A percentile compares a stretch with the other conserved stretches of the same genome.
Conservation (phyloP, 2,888 invertebrate genomes). For the Marasmarcha lunaedactyla region DNA sequence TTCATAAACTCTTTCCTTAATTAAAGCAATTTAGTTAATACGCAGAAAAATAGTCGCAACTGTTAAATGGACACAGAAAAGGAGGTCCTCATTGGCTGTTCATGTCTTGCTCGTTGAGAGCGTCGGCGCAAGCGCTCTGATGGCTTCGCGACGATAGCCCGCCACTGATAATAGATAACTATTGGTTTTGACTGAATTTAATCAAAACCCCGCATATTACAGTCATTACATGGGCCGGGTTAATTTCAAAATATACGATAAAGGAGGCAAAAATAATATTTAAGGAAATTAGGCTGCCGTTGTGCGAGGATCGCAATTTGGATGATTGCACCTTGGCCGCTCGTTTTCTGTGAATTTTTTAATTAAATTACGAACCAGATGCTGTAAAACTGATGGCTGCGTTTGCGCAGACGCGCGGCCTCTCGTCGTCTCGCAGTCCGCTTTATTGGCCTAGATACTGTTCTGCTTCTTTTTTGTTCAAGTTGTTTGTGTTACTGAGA, state of each 20-base stretch:
- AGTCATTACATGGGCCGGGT: slow-evolving; percentile 49
- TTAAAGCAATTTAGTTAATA: slow-evolving; percentile 20
- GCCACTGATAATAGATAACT: slow-evolving; percentile 55
- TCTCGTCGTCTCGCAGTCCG: slow-evolving; percentile 7
- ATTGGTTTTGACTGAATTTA: slow-evolving; percentile 63
- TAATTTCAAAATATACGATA: slow-evolving; percentile 65
- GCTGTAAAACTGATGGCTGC: slow-evolving; percentile 42
- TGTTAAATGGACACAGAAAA: slow-evolving; percentile 27
- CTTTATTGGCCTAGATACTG: slow-evolving; percentile 20
- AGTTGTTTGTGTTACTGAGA: too few relatives aligned
- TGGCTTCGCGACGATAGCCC: slow-evolving; percentile 22
- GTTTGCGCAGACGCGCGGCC: too few relatives aligned
- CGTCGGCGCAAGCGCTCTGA: slow-evolving; percentile 12
- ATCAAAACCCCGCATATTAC: slow-evolving; percentile 56
- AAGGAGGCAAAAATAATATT: slow-evolving; percentile 59
- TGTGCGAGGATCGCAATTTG: slow-evolving; percentile 50
- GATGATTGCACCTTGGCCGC: slow-evolving; percentile 47
- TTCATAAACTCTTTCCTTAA: slow-evolving; percentile 1
- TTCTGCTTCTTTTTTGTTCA: slow-evolving; percentile 8
- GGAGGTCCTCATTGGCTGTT: slow-evolving; percentile 21
- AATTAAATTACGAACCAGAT: slow-evolving; percentile 65
- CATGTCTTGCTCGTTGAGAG: slow-evolving; percentile 12
- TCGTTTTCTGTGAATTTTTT: slow-evolving; percentile 67
- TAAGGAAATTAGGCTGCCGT: slow-evolving; percentile 63
- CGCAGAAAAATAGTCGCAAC: slow-evolving; percentile 6